Conservation (phyloP, 2,888 invertebrate genomes). For the Zhuqinia jingwanae region DNA sequence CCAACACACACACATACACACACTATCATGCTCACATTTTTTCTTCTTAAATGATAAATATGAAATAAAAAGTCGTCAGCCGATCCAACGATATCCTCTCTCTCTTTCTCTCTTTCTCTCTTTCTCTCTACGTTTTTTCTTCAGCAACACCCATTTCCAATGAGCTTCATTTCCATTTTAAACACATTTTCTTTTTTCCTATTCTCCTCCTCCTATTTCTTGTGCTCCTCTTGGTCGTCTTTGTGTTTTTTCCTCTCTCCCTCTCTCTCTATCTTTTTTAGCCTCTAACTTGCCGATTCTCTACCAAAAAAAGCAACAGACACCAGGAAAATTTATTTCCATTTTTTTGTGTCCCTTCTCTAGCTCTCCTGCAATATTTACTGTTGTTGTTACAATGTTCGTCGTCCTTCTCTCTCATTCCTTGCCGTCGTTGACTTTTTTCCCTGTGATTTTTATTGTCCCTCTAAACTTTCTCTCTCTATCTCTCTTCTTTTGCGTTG, state of each 20-base stretch:
- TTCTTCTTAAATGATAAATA: conserved; percentile 64
- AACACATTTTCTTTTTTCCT: conserved; percentile 60
- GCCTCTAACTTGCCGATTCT: not conserved
- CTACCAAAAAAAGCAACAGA: not conserved
- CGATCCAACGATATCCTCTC: conserved; percentile 15
- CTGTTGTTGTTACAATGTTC: conserved; percentile 39
- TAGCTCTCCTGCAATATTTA: conserved; percentile 51
- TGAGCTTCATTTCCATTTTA: conserved; percentile 67
- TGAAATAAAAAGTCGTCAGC: conserved; percentile 66
- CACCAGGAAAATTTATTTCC: conserved; percentile 52
- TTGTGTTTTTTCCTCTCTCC: too few species aligned
- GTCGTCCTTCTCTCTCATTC: not conserved
- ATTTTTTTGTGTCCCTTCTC: conserved; percentile 22
- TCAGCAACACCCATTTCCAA: conserved; percentile 50
- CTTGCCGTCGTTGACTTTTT: not conserved
- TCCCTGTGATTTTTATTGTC: conserved; percentile 18
- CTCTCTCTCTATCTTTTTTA: conserved; percentile 25
- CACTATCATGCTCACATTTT: not conserved
- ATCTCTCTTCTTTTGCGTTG: too few species aligned
- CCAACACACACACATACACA: too few species aligned
- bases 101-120: conserved; percentile 11
- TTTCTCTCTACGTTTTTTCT: too few species aligned
- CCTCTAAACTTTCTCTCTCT: conserved; percentile 8
- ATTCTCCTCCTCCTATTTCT: conserved; percentile 20
- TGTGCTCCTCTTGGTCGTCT: not conserved